Base-by-base conservation (phyloP, 2,113 vertebrate species). In the Hoplias malabaricus region DNA sequence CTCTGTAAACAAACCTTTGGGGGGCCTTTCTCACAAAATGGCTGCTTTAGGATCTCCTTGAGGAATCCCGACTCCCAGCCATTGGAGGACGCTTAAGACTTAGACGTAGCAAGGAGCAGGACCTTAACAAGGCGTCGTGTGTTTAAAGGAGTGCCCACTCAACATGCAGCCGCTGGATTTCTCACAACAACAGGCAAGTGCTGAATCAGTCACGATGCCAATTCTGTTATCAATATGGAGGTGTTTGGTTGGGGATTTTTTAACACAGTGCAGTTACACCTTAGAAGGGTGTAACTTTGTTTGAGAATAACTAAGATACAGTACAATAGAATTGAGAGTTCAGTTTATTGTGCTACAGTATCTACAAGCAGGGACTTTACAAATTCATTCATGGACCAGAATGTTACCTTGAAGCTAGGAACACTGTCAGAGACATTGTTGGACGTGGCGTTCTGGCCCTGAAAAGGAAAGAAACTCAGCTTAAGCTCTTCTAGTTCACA, bases 171-270 rank as follows among this genome's bases (percentile, higher is more conserved):
- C 80, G 50, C 34, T 76, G 84, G 78, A 86, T 78, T 73, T 59
- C 62, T 71, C 65, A 61, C 38, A 82, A 61, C 38, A 82, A 80
- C 88, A 90, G 90, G 90, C 90, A 89, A 81, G 91, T 87, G 31
- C 27, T 40, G 36, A 65, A 69, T 38, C 40, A 71, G 25, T 16
- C 29, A 7, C 8, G 0, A 5, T 21, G 21, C 34, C 12, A 48
- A 38, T 19, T n/a, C 21, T 42, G 12, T 68, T 16, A 27, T 43
- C 1, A n/a, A n/a, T n/a, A n/a, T n/a, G n/a, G n/a, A n/a, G n/a
- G n/a, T n/a, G n/a, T n/a, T n/a, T n/a, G n/a, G n/a, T n/a, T n/a
- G n/a, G n/a, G n/a, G n/a, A n/a, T n/a, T n/a, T n/a, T n/a, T n/a
- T n/a, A n/a, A n/a, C n/a, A n/a, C n/a, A n/a, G n/a, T n/a, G n/a